Percentiles rank a stretch among this genome's conserved stretches.
These are phyloP conservation scores for Phortica variegata DNA, from an alignment of 1,140 invertebrate genomes.

Conservation along the genomic window DNA sequence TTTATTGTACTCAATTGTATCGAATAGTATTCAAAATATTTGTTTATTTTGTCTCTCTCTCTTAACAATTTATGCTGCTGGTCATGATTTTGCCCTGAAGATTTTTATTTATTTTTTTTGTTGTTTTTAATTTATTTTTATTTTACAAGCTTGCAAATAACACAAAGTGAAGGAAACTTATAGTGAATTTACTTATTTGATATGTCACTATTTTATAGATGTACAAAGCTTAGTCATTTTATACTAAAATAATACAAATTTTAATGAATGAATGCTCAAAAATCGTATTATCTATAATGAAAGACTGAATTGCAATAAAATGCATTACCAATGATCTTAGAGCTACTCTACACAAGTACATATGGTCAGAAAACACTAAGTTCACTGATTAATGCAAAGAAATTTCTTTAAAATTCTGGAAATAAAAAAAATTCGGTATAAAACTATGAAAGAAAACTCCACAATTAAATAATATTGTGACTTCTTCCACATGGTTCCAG, in stretches of 20 bases:
- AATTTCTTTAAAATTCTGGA: no score
- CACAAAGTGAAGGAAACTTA: background rate
- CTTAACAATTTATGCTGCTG: conserved; percentile 34
- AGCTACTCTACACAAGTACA: background rate
- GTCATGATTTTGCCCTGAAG: conserved; percentile 28
- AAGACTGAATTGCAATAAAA: background rate
- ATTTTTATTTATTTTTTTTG: conserved; percentile 17
- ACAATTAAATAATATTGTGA: background rate
- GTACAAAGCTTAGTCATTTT: background rate
- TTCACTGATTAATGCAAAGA: no score
- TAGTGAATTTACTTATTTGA: background rate
- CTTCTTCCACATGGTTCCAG: background rate
- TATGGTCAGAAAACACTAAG: background rate
- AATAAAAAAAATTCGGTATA: no score
- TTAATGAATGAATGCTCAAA: background rate
- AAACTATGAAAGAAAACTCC: background rate
- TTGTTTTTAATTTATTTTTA: conserved; percentile 36
- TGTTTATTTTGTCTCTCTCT: background rate
- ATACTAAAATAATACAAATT: background rate
- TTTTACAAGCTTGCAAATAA: conserved; percentile 9
- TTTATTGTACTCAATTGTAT: conserved; percentile 37
- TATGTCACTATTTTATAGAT: background rate
- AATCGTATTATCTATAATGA: background rate
- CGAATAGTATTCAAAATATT: conserved; percentile 12
- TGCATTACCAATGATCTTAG: background rate